Percentiles rank a stretch among this genome's conserved stretches.
Evolutionary conservation across 1,140 invertebrate genomes (phyloP).

Genomic region (Zaprionus vittiger): DNA sequence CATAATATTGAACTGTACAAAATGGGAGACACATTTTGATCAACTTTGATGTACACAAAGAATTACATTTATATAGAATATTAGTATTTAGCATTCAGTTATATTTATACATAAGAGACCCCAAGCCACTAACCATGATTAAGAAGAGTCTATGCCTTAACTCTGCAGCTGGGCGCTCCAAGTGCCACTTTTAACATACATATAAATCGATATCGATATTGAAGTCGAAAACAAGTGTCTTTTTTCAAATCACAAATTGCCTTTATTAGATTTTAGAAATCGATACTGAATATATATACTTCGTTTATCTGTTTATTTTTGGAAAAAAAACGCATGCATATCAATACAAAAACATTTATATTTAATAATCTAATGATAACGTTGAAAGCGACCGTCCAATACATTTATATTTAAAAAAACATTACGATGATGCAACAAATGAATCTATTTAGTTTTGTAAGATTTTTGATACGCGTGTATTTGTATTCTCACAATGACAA

Average conservation of each 20-base stretch:
- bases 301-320: conserved; percentile 15
- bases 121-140: conserved; percentile 15
- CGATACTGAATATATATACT: conserved; percentile 52
- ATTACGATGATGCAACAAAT: conserved; percentile 51
- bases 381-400: conserved; percentile 62
- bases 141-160: conserved; percentile 49
- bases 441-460: conserved; percentile 70
- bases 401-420: conserved; percentile 44
- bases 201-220: conserved; percentile 11
- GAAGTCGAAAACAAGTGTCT: conserved; percentile 59
- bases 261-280: conserved; percentile 83
- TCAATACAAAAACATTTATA: conserved; percentile 23
- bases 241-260: conserved; percentile 71
- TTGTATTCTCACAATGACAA: conserved; percentile 37
- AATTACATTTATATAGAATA: conserved; percentile 25
- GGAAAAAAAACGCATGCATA: conserved; percentile 40
- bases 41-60: conserved; percentile 46
- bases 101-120: conserved; percentile 4
- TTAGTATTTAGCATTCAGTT: conserved; percentile 36
- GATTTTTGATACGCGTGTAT: conserved; percentile 67
- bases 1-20: conserved; percentile 66
- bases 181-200: conserved; percentile 30
- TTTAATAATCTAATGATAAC: conserved; percentile 26
- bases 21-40: conserved; percentile 30
- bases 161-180: conserved; percentile 41